A percentile compares a stretch with the other conserved stretches of the same genome.
Evolutionary conservation across 2,888 invertebrate genomes (phyloP).

Genomic region (Cerastis leucographa): DNA sequence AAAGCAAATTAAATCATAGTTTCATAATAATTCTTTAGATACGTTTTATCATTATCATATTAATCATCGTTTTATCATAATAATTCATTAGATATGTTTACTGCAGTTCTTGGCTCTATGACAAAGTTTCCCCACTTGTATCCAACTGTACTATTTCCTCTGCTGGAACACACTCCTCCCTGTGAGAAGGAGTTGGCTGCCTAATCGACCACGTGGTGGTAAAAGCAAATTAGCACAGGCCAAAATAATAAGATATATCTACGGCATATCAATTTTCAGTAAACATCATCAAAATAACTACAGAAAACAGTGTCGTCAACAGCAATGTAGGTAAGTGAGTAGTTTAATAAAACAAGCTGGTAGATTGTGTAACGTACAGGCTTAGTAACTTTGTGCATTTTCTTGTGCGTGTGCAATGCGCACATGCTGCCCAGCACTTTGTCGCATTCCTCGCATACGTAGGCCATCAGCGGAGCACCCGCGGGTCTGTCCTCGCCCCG

Average conservation of each 20-base stretch:
- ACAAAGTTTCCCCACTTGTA: too few relatives aligned
- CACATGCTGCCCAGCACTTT: conserved; percentile 90
- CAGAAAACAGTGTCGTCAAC: background rate
- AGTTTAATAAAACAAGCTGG: conserved; percentile 19
- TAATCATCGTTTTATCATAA: too few relatives aligned
- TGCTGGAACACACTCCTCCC: background rate
- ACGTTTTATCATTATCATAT: too few relatives aligned
- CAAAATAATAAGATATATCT: background rate
- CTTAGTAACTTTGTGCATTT: conserved; percentile 89
- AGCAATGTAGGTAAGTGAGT: conserved; percentile 6
- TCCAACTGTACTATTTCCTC: background rate
- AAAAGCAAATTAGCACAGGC: background rate
- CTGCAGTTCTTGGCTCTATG: too few relatives aligned
- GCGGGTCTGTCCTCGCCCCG: conserved; percentile 86
- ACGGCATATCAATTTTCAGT: background rate
- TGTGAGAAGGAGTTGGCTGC: background rate
- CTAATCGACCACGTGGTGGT: background rate
- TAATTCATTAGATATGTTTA: too few relatives aligned
- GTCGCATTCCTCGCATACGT: conserved; percentile 91
- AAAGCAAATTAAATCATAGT: too few relatives aligned
- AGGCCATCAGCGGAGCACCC: conserved; percentile 85
- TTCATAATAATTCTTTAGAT: too few relatives aligned
- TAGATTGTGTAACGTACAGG: conserved; percentile 82
- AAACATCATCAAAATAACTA: background rate
- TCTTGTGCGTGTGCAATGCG: conserved; percentile 89